Percentiles rank a stretch among this genome's conserved stretches.
Conservation (phyloP, 1,140 invertebrate species). For the Drosophila dunni region DNA sequence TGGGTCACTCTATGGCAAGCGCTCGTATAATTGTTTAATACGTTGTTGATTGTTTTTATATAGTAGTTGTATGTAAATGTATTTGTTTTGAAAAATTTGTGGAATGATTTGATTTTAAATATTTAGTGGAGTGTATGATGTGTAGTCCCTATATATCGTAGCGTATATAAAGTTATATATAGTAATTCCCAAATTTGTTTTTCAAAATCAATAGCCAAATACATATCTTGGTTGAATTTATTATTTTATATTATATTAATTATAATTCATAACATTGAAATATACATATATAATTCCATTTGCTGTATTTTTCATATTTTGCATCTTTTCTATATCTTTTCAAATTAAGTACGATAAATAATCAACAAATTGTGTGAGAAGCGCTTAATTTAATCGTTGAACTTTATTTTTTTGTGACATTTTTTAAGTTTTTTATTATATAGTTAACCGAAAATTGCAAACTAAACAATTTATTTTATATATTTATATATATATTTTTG, state of each 20-base stretch:
- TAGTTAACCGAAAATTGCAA: slow-evolving; percentile 45
- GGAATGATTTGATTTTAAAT: background rate
- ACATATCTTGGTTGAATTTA: slow-evolving; percentile 40
- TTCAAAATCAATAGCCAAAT: slow-evolving; percentile 54
- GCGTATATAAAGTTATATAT: slow-evolving; percentile 38
- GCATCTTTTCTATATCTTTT: slow-evolving; percentile 17
- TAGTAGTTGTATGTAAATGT: slow-evolving; percentile 23
- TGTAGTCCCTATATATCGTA: slow-evolving; percentile 42
- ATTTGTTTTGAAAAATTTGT: slow-evolving; percentile 1
- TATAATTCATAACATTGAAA: slow-evolving; percentile 70
- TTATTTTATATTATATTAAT: slow-evolving; percentile 29
- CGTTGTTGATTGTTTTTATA: slow-evolving; percentile 63
- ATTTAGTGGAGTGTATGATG: slow-evolving; percentile 33
- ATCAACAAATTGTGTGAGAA: slow-evolving; percentile 69
- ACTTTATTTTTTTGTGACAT: slow-evolving; percentile 50
- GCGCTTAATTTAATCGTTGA: slow-evolving; percentile 82
- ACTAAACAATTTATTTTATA: slow-evolving; percentile 29
- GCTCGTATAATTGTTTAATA: slow-evolving; percentile 72
- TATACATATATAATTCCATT: slow-evolving; percentile 65
- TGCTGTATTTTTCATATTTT: slow-evolving; percentile 20
- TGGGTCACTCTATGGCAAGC: slow-evolving; percentile 73
- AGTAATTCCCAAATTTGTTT: slow-evolving; percentile 35
- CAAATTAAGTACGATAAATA: slow-evolving; percentile 57
- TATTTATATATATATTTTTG: slow-evolving; percentile 47
- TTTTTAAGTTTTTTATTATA: slow-evolving; percentile 19